Evolutionary conservation across 2,888 invertebrate genomes (phyloP), one percentile per base, ranked within the genome.

Genomic region (Eilema caniola): DNA sequence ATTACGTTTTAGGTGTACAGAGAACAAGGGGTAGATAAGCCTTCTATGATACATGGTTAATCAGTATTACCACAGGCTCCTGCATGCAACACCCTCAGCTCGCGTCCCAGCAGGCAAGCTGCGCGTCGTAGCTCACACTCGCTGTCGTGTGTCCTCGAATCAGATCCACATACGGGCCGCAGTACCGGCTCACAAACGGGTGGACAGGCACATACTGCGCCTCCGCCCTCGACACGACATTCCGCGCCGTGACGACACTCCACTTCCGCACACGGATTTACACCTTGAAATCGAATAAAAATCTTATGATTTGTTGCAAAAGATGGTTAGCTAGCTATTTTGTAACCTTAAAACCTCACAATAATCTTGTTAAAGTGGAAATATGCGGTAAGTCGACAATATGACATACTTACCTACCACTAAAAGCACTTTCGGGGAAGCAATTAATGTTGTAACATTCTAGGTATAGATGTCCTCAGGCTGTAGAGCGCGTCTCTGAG

Each of bases 181-280:
- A 98, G 96, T 66, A 98, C 96, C 16, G 97, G 97, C 90, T 98
- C 97, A 89, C 98, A 98, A 37, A 96, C 96, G 20, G 97, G 96
- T 0, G 98, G 97, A 89, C 99, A 99, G 74, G 97, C 97, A 90
- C 99, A 99, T 77, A 96, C 96, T 0, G 98, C 98, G 0, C 98
- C 98, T 73, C 91, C 91, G 20, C 94, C 94, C 93, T 98, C 97
- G 84, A 99, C 97, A 69, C 97, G 96, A 89, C 99, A 99, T 89
- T 97, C 97, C 83, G 98, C 97, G 31, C 97, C 97, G 77, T 96
- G 96, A 53, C 96, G 96, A 90, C 99, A 99, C 81, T 97, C 96
- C 65, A 98, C 96, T 75, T 96, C 97, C 80, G 96, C 96, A 89
- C 99, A 99, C 2, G 98, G 98, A 90, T 98, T 98, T 73, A 97